phyloP scores from a whole-genome alignment of 2,888 invertebrate genomes.

The Chymomyza caudatula region DNA sequence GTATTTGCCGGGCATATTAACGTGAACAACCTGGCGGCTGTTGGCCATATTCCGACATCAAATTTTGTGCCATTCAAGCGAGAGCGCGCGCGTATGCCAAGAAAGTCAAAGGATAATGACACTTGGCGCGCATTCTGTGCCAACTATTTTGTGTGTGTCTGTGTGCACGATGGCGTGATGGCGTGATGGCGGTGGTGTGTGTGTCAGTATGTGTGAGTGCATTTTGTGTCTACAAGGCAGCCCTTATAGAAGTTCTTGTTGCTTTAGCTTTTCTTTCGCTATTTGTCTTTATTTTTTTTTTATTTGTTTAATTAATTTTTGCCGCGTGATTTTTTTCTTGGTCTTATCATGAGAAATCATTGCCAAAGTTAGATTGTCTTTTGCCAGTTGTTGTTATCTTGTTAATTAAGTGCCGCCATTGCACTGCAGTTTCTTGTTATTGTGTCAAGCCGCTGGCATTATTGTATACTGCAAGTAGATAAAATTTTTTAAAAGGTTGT shows the following conservation, averaged over 20 bases:
- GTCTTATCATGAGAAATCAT: slow-evolving; percentile 51
- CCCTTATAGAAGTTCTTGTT: not conserved
- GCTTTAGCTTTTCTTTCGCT: slow-evolving; percentile 1
- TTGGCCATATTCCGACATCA: not conserved
- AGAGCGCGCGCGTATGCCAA: slow-evolving; percentile 27
- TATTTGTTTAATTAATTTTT: slow-evolving; percentile 55
- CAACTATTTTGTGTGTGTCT: slow-evolving; percentile 27
- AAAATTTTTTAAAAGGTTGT: too few species aligned
- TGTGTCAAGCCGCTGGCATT: not conserved
- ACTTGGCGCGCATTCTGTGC: slow-evolving; percentile 61
- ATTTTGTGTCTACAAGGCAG: not conserved
- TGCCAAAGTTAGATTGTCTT: slow-evolving; percentile 62
- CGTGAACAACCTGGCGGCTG: slow-evolving; percentile 42
- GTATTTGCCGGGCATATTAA: slow-evolving; percentile 36
- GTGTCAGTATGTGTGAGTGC: not conserved
- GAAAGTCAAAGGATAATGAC: slow-evolving; percentile 71
- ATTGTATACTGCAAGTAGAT: not conserved
- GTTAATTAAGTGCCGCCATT: slow-evolving; percentile 41
- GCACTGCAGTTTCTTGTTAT: not conserved
- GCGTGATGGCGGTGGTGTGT: not conserved
- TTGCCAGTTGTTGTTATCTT: slow-evolving; percentile 58
- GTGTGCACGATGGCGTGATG: not conserved
- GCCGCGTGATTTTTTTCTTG: slow-evolving; percentile 46
- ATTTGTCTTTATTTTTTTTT: slow-evolving; percentile 2
- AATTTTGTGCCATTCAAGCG: not conserved